Percentiles rank a stretch among this genome's conserved stretches.
These are phyloP conservation scores for Melanaphis sacchari DNA, from an alignment of 1,140 invertebrate species.

Conservation along the genomic window DNA sequence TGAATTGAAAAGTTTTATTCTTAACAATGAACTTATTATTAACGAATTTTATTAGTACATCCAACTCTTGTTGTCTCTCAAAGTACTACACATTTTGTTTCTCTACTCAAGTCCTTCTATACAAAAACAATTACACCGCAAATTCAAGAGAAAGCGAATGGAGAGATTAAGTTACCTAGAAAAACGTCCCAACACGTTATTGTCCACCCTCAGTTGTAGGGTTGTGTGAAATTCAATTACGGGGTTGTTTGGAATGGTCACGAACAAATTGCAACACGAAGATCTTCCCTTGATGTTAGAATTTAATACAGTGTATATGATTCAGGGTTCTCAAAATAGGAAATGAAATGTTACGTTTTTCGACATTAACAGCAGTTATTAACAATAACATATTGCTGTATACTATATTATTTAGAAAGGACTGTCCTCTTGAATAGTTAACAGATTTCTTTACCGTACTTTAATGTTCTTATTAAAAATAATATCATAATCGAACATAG, in stretches of 20 bases:
- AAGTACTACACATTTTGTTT: background rate
- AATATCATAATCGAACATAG: background rate
- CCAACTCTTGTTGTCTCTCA: conserved; percentile 10
- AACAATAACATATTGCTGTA: background rate
- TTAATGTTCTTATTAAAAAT: background rate
- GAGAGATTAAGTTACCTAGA: conserved; percentile 45
- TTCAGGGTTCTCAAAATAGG: background rate
- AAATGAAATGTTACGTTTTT: background rate
- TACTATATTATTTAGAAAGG: background rate
- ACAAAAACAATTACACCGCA: conserved; percentile 51
- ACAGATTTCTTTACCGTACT: background rate
- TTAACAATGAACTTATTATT: background rate
- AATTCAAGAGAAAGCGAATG: conserved; percentile 36
- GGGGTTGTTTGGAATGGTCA: conserved; percentile 8
- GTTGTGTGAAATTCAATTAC: conserved; percentile 46
- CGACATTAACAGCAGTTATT: background rate
- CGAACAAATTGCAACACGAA: conserved; percentile 41
- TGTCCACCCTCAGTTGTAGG: conserved; percentile 41
- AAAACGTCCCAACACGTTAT: conserved; percentile 42
- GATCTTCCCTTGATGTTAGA: conserved; percentile 37
- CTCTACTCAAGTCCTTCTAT: background rate
- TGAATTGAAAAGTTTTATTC: conserved; percentile 48
- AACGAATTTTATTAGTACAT: conserved; percentile 10
- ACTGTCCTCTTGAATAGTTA: background rate
- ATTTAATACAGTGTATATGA: conserved; percentile 40